Evolutionary conservation across 2,797 vertebrate species (phyloP).

Genomic region (Zalophus californianus): DNA sequence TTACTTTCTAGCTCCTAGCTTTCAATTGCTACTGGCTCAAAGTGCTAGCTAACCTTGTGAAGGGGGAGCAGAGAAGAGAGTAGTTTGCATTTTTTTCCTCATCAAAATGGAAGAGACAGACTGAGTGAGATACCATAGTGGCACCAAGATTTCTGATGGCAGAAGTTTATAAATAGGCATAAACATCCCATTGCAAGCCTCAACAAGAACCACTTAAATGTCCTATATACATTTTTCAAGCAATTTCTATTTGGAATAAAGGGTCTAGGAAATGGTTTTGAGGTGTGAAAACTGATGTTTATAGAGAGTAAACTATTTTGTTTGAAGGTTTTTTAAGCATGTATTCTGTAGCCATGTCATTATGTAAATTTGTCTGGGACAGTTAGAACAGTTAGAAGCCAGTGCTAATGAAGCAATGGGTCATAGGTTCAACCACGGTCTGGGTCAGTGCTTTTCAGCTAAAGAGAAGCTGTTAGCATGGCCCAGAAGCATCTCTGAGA

Average conservation of each 20-base stretch:
- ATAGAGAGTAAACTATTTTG: conserved; percentile 74
- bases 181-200: conserved; percentile 66
- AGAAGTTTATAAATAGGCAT: conserved; percentile 76
- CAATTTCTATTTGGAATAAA: conserved; percentile 79
- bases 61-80: conserved; percentile 21
- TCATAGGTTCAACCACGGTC: neutral
- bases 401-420: conserved; percentile 40
- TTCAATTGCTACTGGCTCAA: conserved; percentile 66
- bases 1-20: conserved; percentile 74
- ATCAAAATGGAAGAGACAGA: conserved; percentile 74
- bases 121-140: conserved; percentile 33
- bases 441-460: neutral
- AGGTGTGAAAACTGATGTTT: conserved; percentile 79
- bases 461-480: neutral
- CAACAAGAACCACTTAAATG: conserved; percentile 68
- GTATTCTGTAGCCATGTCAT: conserved; percentile 59
- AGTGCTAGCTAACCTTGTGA: conserved; percentile 56
- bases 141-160: conserved; percentile 60
- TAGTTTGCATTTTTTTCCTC: conserved; percentile 73
- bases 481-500: neutral
- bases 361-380: conserved; percentile 63
- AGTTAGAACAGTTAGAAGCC: conserved; percentile 58
- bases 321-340: conserved; percentile 79
- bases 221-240: conserved; percentile 70
- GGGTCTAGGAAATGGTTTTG: conserved; percentile 73